Evolutionary conservation across 2,113 vertebrate genomes (phyloP), one percentile per base, ranked within the genome.

Genomic region (Clinocottus analis): DNA sequence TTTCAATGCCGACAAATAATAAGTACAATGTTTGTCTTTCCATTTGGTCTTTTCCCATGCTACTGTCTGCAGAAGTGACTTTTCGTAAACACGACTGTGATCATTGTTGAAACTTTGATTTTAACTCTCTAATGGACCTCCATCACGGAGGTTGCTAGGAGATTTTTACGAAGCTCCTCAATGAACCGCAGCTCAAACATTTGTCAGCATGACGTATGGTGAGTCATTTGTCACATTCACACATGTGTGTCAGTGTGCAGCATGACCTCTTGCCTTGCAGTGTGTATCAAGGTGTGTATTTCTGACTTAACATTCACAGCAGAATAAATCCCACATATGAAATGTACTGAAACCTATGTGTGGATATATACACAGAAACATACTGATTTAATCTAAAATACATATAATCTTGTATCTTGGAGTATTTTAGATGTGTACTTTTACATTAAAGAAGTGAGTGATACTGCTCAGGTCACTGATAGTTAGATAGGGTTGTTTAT

Each of bases 121-220:
- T 8, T 16, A 53, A 49, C 29, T 27, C 35, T 64, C 31, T 63
- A 17, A 16, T 9, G 25, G 53, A 63, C 70, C 53, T 47, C 73
- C 7, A 53, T n/a, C 56, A 69, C 27, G 13, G 58, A 45, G 31
- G 62, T 69, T 84, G 71, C 70, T 62, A 49, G 65, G 71, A 70
- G 45, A 74, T 31, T 59, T 84, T 62, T 27, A 59, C 8, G 25
- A 80, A 29, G 33, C 49, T 21, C 49, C 56, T 63, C 76, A 29
- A 35, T 59, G 63, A 58, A 25, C 53, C 16, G 0, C 47, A 9
- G 31, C 55, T 72, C 65, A 21, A 66, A 73, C 68, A 60, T 59
- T 35, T 78, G 58, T 75, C 80, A 79, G 77, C 37, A 43, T 78
- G 87, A 88, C n/a, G 17, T 64, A 65, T 25, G 56, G 70, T 12